A percentile compares a stretch with the other conserved stretches of the same genome.
These are phyloP conservation scores for Ibidorhyncha struthersii DNA, from an alignment of 2,113 vertebrate species.

Conservation along the genomic window DNA sequence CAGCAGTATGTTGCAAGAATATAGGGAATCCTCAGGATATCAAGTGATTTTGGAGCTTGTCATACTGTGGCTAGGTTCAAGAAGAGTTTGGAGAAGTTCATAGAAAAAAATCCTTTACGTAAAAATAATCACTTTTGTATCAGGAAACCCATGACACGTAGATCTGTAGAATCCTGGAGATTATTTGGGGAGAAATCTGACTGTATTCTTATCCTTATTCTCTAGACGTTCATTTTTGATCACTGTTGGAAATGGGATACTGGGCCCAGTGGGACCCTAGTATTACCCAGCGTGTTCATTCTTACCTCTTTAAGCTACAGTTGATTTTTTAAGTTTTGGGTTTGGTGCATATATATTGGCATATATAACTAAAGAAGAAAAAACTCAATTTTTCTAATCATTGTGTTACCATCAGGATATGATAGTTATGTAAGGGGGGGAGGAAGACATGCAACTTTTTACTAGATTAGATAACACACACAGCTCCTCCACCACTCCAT, in stretches of 20 bases:
- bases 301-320: background rate
- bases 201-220: background rate
- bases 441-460: background rate
- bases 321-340: background rate
- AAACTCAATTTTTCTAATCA: background rate
- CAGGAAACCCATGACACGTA: background rate
- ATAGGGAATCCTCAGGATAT: background rate
- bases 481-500: background rate
- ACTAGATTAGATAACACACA: slow-evolving; percentile 22
- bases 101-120: background rate
- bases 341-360: background rate
- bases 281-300: background rate
- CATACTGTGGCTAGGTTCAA: background rate
- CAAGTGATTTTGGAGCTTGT: background rate
- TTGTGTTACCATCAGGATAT: background rate
- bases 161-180: background rate
- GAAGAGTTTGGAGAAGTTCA: background rate
- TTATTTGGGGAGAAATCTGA: background rate
- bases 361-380: background rate
- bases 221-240: background rate
- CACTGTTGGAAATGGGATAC: background rate
- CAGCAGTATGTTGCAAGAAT: background rate
- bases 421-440: background rate
- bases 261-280: background rate
- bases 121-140: background rate